Conservation (phyloP, 1,140 invertebrate genomes). For the Drosophila lacertosa region DNA sequence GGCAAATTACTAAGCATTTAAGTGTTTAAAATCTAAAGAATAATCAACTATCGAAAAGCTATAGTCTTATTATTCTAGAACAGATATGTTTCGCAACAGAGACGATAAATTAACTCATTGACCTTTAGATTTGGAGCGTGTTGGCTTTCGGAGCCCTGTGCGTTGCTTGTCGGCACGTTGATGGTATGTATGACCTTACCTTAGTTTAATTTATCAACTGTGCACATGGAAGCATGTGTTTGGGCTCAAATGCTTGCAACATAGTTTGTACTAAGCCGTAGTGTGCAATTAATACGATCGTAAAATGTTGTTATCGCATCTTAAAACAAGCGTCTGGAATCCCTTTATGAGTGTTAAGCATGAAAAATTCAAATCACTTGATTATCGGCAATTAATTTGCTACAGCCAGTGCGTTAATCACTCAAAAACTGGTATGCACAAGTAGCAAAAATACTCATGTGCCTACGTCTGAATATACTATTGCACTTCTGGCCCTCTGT, state of each 20-base stretch:
- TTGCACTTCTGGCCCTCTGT: neutral
- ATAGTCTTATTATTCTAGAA: too few species aligned
- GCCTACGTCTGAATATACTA: neutral
- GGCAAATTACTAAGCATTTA: too few species aligned
- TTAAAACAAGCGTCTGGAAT: conserved; percentile 34
- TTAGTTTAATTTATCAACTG: conserved; percentile 53
- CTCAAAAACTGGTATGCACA: conserved; percentile 11
- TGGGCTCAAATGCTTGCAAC: neutral
- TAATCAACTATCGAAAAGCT: too few species aligned
- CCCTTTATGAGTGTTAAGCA: conserved; percentile 56
- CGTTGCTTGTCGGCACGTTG: neutral
- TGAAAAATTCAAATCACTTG: conserved; percentile 78
- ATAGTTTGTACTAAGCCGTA: conserved; percentile 26
- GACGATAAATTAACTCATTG: conserved; percentile 70
- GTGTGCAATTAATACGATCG: conserved; percentile 67
- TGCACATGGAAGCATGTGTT: conserved; percentile 40
- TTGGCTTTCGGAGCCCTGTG: conserved; percentile 37
- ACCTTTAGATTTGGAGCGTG: conserved; percentile 52
- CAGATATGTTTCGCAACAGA: too few species aligned
- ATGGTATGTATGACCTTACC: conserved; percentile 44
- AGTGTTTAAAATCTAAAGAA: too few species aligned
- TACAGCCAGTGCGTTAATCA: conserved; percentile 57
- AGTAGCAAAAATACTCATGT: neutral
- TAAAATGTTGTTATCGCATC: conserved; percentile 61
- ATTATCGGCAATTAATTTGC: conserved; percentile 75